These are phyloP conservation scores for Odontesthes bonariensis DNA, from an alignment of 2,113 vertebrate species.

Conservation along the genomic window DNA sequence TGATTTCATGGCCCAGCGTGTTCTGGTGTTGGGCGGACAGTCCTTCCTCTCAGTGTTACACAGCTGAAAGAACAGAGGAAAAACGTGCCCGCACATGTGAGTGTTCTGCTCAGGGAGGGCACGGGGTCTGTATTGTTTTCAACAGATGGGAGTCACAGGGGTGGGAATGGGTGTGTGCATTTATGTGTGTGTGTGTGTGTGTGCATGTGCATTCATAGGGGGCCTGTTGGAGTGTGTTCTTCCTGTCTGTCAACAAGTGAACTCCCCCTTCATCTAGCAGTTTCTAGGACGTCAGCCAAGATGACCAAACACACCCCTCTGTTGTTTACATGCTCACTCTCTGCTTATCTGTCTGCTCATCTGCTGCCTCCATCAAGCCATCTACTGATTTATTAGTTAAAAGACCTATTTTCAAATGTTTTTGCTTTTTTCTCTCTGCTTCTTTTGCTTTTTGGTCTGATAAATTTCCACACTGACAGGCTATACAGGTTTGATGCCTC, in stretches of 20 bases:
- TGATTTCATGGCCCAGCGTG: conserved; percentile 40
- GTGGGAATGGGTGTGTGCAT: conserved; percentile 51
- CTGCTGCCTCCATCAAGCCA: background rate
- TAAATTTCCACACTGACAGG: background rate
- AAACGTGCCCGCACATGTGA: conserved; percentile 78
- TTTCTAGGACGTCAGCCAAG: conserved; percentile 60
- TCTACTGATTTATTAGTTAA: background rate
- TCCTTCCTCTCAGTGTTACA: conserved; percentile 46
- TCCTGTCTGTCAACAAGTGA: conserved; percentile 69
- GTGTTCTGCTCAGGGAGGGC: conserved; percentile 60
- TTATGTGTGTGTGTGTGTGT: conserved; percentile 35
- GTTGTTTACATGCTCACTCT: conserved; percentile 49
- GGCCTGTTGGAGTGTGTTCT: conserved; percentile 52
- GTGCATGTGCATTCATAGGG: background rate
- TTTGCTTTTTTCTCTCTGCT: background rate
- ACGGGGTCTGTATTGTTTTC: conserved; percentile 73
- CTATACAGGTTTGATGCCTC: conserved; percentile 12
- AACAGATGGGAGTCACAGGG: conserved; percentile 67
- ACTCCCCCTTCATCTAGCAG: conserved; percentile 49
- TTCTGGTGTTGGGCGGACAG: conserved; percentile 18
- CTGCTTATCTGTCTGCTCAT: conserved; percentile 11
- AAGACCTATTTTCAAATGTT: background rate
- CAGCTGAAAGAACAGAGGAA: conserved; percentile 62
- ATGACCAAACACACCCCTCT: conserved; percentile 60
- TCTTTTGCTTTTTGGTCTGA: background rate